Evolutionary conservation across 2,888 invertebrate species (phyloP), one percentile per base, ranked within the genome.

Genomic region (Adela reaumurella): DNA sequence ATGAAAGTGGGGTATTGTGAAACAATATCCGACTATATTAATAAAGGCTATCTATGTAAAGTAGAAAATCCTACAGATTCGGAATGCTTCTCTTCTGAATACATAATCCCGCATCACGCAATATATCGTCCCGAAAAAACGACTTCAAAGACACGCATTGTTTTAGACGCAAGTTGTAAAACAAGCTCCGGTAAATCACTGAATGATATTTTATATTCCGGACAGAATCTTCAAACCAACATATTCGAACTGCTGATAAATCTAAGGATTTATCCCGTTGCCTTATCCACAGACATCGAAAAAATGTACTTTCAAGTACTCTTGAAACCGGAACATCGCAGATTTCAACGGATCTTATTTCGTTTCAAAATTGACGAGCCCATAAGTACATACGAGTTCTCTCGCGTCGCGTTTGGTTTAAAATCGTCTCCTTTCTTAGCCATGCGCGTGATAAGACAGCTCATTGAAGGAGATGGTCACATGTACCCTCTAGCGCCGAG

Each of bases 101-200:
- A 28, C 17, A n/a, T 28, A 5, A 46, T 46, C 17, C 46, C 46
- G 14, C 46, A 46, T 29, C 46, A 46, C 18, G 17, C 46, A 3
- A 18, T 46, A 16, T 17, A 16, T 11, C 28, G 46, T 3, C 28
- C 20, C 3, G 29, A 46, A 16, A 46, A 46, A 28, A 28, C 29
- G 5, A 46, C 29, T 5, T 24, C 35, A 14, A 46, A 46, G 17
- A 16, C 29, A 18, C 14, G 46, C 3, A 16, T 46, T n/a, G 46
- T 46, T 5, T 18, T 46, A n/a, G 46, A 46, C 17, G 46, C 46
- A 4, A 46, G 46, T n/a, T 20, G 24, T 16, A 46, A 46, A 46
- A 28, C 46, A 6, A 35, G 29, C 20, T 46, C 29, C 2, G 24
- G 29, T 28, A 24, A 16, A 28, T 28, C 46, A 4, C 17, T 46